Evolutionary conservation across 2,797 vertebrate species (phyloP), one percentile per base, ranked within the genome.

Genomic region (Rachycentron canadum): DNA sequence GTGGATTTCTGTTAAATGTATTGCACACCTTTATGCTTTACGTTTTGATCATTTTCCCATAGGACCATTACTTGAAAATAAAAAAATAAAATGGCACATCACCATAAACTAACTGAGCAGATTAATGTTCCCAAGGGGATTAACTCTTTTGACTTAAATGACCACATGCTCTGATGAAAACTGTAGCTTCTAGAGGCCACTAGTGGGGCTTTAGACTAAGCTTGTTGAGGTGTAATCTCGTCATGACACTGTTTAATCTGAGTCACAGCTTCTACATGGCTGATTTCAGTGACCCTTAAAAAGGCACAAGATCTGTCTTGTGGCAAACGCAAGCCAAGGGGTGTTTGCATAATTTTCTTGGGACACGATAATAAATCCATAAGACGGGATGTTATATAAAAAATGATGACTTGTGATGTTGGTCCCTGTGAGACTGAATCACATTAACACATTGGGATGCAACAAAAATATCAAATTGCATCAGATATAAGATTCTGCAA

Each of bases 61-160:
- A n/a, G 57, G 3, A 34, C 19, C 25, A 34, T 9, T 16, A 36
- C 64, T 69, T 38, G 13, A 26, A 60, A 65, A 78, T 38, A 58
- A 47, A 25, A 58, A 47, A 25, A 66, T 40, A 76, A 49, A 73
- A 69, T n/a, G 52, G 47, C 57, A 43, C 50, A 19, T 17, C 0
- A 14, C 70, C 55, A 52, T 72, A 69, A 87, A 79, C 58, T 28
- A 34, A 63, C 57, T n/a, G 56, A 71, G 78, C 52, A 55, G 50
- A 76, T 81, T 85, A 81, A 58, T 21, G 49, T 65, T 78, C 64
- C 69, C 53, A 0, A 1, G 45, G 55, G 78, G 80, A 82, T 86
- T 66, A 79, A 81, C 76, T 72, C 70, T 60, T 81, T 66, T 68
- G 65, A 70, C 84, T 79, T 52, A 72, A 82, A 86, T 74, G 77